Conservation (phyloP, 2,113 vertebrate species). For the Sceloporus tristichus region DNA sequence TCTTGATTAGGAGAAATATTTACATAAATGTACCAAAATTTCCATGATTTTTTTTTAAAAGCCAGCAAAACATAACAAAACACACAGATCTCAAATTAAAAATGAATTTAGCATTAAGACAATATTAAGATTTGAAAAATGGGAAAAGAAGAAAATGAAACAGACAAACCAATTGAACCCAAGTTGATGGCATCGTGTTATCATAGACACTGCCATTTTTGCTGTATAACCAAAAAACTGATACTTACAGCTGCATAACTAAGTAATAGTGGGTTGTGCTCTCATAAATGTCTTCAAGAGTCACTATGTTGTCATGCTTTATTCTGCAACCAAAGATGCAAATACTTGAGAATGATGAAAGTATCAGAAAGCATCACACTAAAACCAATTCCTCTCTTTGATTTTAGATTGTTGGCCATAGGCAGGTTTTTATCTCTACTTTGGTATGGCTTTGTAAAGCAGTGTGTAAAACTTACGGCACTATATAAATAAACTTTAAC, state of each 20-base stretch:
- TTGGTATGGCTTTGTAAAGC: too few relatives aligned
- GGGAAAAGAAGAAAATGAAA: background rate
- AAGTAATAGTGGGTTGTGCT: constrained; percentile 94
- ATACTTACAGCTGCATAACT: constrained; percentile 96
- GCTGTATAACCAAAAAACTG: background rate
- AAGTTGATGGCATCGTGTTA: background rate
- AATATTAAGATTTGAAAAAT: background rate
- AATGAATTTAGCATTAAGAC: background rate
- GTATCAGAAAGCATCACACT: background rate
- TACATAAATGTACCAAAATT: background rate
- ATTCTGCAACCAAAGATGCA: constrained; percentile 81
- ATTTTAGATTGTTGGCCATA: too few relatives aligned
- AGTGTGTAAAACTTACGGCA: too few relatives aligned
- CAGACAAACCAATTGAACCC: background rate
- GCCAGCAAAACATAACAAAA: too few relatives aligned
- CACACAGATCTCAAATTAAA: too few relatives aligned
- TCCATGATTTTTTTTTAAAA: background rate
- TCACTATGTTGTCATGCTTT: constrained; percentile 94
- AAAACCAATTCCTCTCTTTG: background rate
- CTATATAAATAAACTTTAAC: too few relatives aligned
- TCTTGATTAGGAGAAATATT: background rate
- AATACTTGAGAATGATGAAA: constrained; percentile 13
- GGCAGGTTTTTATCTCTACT: too few relatives aligned
- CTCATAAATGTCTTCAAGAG: constrained; percentile 95
- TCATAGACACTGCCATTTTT: background rate